A percentile compares a stretch with the other conserved stretches of the same genome.
phyloP scores from a whole-genome alignment of 2,888 invertebrate genomes.

The Dicyrtoma fusca region DNA sequence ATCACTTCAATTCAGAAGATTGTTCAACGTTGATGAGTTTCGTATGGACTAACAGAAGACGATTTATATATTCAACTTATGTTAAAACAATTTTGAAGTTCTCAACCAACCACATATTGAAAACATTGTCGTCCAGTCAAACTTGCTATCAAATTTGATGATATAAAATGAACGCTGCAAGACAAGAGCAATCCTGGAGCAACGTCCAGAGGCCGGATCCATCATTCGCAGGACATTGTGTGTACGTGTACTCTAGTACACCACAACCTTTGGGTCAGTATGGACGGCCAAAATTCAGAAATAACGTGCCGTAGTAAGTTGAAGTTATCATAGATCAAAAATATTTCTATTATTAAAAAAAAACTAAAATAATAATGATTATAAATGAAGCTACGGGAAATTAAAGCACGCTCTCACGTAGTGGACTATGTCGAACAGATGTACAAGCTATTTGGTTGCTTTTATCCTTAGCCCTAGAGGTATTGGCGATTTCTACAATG shows the following conservation, averaged over 20 bases:
- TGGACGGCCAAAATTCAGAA: slow-evolving; percentile 38
- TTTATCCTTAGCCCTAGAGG: slow-evolving; percentile 19
- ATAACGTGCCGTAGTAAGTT: slow-evolving; percentile 38
- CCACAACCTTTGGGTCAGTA: slow-evolving; percentile 26
- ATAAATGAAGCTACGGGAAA: background rate
- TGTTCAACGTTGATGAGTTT: no score
- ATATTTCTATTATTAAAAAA: slow-evolving; percentile 2
- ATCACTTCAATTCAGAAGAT: no score
- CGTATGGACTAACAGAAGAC: no score
- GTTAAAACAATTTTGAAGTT: no score
- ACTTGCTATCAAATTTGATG: background rate
- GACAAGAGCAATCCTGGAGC: background rate
- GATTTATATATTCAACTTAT: no score
- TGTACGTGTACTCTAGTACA: slow-evolving; percentile 37
- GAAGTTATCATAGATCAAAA: background rate
- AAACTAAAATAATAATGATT: slow-evolving; percentile 2
- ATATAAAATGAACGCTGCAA: no score
- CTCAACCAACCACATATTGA: no score
- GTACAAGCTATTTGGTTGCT: background rate
- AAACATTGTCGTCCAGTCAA: no score
- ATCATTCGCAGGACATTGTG: background rate
- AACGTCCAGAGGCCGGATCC: background rate
- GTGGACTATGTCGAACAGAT: background rate
- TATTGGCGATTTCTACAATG: slow-evolving; percentile 34
- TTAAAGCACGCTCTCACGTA: no score